Base-by-base conservation (phyloP, 2,797 vertebrate genomes). In the Muscicapa striata region DNA sequence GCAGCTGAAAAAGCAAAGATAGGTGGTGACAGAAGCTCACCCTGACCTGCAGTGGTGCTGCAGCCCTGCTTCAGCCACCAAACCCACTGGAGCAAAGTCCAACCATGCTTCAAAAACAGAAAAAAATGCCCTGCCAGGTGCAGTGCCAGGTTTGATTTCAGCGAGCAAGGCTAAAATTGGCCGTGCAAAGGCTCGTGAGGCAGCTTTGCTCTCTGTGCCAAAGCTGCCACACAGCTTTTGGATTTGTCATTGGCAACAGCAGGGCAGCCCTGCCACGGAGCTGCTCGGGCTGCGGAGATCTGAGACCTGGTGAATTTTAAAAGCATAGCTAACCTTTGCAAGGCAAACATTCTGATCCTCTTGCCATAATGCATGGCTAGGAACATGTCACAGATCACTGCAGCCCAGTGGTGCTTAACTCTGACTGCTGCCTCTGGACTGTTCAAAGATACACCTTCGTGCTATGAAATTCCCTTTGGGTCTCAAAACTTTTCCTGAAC, bases 161-260 rank as follows among this genome's bases (percentile, higher is more conserved):
- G 68, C 0, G 0, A 73, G 52, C 34, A 27, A 7, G 0, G 7
- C 91, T 81, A 43, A 64, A 90, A 83, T 26, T 4, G 5, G 73
- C 72, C 16, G 9, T 36, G 7, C 45, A 15, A 69, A 76, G 61
- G 24, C 57, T 74, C 0, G 0, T 36, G 41, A 38, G 48, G 73
- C 22, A 62, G 85, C 43, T 61, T 83, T 52, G 55, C 1, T 48
- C 46, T 24, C 77, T 0, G 1, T 66, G 67, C 52, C 51, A 14
- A 62, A 15, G 16, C 62, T 34, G 32, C 32, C 23, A 19, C 15
- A 4, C 4, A 2, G 10, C 32, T 66, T 34, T 7, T 34, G 41
- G 1, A 52, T 64, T 13, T 19, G 10, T 23, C 74, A 7, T 14
- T 18, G 6, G 16, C 49, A n/a, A 0, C 0, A 0, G 5, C n/a